Base-by-base conservation (phyloP, 2,113 vertebrate genomes). In the Anolis carolinensis region DNA sequence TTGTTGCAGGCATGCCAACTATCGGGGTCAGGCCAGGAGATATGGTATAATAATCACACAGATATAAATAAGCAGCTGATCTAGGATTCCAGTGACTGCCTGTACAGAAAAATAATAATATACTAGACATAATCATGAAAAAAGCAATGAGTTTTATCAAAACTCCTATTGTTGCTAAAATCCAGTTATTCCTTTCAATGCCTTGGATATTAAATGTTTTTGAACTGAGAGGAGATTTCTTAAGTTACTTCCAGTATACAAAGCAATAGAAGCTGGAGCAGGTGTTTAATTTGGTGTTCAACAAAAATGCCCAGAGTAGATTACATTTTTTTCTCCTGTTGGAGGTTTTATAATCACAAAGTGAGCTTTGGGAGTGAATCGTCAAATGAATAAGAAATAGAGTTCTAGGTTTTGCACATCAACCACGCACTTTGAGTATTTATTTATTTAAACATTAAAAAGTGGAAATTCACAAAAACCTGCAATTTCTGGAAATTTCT, bases 221-320 rank as follows among this genome's bases (percentile, higher is more conserved):
- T 62, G 62, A 59, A 68, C 1, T 79, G 70, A 84, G 79, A 9
- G 75, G 18, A 59, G 21, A 39, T 62, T 68, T 87, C 81, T 86
- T 25, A 20, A 1, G 63, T 1, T 2, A 82, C 16, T 81, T 90
- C 85, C 39, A 79, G 1, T 63, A 16, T 13, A 59, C n/a, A 48
- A 20, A 84, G 36, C 44, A 55, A 62, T 25, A 78, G 23, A 78
- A 90, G 91, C 74, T 14, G 18, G 73, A 87, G 73, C 62, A 87
- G n/a, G 23, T 23, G 0, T 78, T 91, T 87, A 75, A 14, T 79
- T 80, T 90, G 77, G 70, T 86, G 82, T 55, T 90, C 25, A 75
- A 10, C 78, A 75, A 89, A 85, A 91, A 81, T 3, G 21, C 27
- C 70, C 76, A 84, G 34, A 86, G 44, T 20, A 85, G 6, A 67